Percentiles rank a stretch among this genome's conserved stretches.
These are phyloP conservation scores for Harpagoxenus sublaevis DNA, from an alignment of 2,888 invertebrate species.

Conservation along the genomic window DNA sequence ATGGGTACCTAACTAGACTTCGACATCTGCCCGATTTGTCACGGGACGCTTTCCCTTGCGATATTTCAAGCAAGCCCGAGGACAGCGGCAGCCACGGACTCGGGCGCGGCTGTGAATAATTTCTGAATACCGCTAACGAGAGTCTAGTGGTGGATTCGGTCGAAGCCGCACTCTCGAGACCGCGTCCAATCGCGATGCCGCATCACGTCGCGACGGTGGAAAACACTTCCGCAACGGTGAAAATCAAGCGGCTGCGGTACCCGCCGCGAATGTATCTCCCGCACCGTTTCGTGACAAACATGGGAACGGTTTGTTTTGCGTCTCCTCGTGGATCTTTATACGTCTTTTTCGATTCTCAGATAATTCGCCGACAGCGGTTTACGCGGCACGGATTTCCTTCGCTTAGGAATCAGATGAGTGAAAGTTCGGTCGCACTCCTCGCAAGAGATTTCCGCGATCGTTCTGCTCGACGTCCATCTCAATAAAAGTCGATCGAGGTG, in stretches of 20 bases:
- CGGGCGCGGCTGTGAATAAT: conserved; percentile 83
- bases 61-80: conserved; percentile 67
- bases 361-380: conserved; percentile 40
- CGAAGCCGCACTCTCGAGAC: conserved; percentile 60
- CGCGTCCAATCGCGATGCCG: conserved; percentile 67
- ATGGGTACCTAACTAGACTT: conserved; percentile 80
- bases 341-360: conserved; percentile 31
- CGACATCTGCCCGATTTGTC: conserved; percentile 84
- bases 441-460: conserved; percentile 12
- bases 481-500: conserved; percentile 43
- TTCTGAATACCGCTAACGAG: conserved; percentile 85
- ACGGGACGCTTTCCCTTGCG: conserved; percentile 78
- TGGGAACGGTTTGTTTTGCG: conserved; percentile 33
- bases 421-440: conserved; percentile 30
- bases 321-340: not conserved
- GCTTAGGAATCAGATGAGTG: conserved; percentile 31
- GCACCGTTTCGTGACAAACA: conserved; percentile 37
- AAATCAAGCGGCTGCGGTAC: conserved; percentile 56
- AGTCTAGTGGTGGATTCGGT: conserved; percentile 79
- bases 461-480: conserved; percentile 17
- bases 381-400: not conserved
- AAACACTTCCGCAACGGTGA: conserved; percentile 60
- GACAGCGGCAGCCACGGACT: conserved; percentile 69
- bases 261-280: conserved; percentile 10
- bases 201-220: conserved; percentile 33